Evolutionary conservation across 30 jellyfish, hydroid and myxozoan genomes (phyloP).

Genomic region (Clytia hemisphaerica): DNA sequence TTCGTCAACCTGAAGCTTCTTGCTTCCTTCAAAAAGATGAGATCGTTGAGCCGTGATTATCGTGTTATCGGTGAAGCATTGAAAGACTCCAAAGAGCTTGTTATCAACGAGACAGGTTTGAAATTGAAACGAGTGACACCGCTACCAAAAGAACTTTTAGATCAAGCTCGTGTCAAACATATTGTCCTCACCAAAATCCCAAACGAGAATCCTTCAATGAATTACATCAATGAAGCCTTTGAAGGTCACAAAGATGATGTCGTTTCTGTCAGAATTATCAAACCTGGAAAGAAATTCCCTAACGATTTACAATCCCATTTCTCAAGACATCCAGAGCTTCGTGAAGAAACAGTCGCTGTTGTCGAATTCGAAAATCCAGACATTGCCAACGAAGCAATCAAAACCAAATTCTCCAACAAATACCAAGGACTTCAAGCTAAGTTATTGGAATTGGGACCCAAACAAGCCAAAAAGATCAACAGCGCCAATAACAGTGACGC

Average conservation of each 20-base stretch:
- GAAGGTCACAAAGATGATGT: constrained; percentile 48
- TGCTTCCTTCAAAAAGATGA: constrained; percentile 84
- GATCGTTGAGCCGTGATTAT: constrained; percentile 73
- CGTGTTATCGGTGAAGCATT: constrained; percentile 82
- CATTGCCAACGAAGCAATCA: constrained; percentile 55
- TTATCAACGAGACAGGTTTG: constrained; percentile 71
- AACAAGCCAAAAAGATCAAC: constrained; percentile 59
- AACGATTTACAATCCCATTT: constrained; percentile 90
- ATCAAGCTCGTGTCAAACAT: constrained; percentile 78
- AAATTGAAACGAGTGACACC: constrained; percentile 67
- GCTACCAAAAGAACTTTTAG: constrained; percentile 79
- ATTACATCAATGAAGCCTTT: constrained; percentile 66
- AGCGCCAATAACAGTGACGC: constrained; percentile 44
- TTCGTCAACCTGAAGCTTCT: constrained; percentile 78
- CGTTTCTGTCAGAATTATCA: constrained; percentile 69
- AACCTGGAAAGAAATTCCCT: constrained; percentile 84
- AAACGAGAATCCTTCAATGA: constrained; percentile 88
- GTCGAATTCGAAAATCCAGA: constrained; percentile 90
- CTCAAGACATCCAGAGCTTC: constrained; percentile 78
- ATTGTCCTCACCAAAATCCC: constrained; percentile 83
- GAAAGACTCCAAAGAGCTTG: constrained; percentile 48
- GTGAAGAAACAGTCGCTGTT: constrained; percentile 76
- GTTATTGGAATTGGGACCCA: constrained; percentile 76
- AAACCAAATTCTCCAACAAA: constrained; percentile 38
- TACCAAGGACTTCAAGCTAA: constrained; percentile 32